These are phyloP conservation scores for Pantala flavescens DNA, from an alignment of 1,140 invertebrate species.

Conservation along the genomic window DNA sequence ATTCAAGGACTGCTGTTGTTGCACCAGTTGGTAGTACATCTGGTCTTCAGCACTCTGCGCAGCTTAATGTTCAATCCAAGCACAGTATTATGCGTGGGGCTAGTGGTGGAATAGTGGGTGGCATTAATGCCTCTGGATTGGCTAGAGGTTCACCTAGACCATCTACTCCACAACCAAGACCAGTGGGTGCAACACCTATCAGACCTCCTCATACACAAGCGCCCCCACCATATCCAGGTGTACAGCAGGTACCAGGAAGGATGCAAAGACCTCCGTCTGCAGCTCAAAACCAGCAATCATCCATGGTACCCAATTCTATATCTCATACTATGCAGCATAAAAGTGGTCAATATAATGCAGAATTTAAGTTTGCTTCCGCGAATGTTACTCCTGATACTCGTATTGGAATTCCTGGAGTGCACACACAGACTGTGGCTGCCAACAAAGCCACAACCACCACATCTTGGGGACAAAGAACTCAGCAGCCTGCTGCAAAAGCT, in stretches of 20 bases:
- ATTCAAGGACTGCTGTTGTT: neutral
- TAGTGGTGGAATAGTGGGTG: neutral
- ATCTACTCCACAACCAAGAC: neutral
- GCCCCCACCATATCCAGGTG: conserved; percentile 29
- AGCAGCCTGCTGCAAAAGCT: neutral
- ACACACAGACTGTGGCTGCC: neutral
- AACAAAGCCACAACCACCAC: neutral
- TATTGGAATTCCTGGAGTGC: conserved; percentile 11
- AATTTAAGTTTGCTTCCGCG: neutral
- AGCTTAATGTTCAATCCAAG: conserved; percentile 2
- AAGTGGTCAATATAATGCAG: neutral
- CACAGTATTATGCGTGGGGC: neutral
- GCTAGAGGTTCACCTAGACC: neutral
- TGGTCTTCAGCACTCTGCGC: neutral
- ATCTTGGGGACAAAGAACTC: conserved; percentile 11
- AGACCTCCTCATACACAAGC: conserved; percentile 26
- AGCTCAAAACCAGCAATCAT: neutral
- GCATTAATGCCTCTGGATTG: neutral
- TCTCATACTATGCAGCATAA: neutral
- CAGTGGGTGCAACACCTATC: neutral
- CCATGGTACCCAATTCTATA: neutral
- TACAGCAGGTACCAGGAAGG: neutral
- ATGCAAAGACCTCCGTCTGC: neutral
- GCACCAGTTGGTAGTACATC: neutral
- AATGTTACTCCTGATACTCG: conserved; percentile 5